phyloP scores from a whole-genome alignment of 1,140 invertebrate species.

The Campoletis sonorensis region DNA sequence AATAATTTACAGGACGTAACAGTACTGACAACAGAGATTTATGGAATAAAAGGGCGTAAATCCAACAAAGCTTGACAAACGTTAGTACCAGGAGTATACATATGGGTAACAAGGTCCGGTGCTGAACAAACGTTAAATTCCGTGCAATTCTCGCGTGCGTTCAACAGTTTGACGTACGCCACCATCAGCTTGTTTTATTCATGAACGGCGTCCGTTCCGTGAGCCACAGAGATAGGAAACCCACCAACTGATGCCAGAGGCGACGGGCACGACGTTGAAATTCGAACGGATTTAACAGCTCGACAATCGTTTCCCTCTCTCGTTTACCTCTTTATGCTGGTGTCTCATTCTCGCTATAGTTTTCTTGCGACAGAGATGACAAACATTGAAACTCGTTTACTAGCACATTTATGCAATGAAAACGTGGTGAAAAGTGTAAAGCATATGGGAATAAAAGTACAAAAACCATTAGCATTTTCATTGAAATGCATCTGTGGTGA shows the following conservation, averaged over 20 bases:
- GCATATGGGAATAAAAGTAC: constrained; percentile 3
- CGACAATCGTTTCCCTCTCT: constrained; percentile 38
- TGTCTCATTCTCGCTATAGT: not conserved
- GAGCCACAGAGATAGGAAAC: constrained; percentile 30
- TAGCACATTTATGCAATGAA: constrained; percentile 2
- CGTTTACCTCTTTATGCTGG: not conserved
- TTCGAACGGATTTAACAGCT: constrained; percentile 48
- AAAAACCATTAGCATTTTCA: not conserved
- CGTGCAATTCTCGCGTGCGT: constrained; percentile 45
- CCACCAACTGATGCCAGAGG: constrained; percentile 32
- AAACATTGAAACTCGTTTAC: constrained; percentile 13
- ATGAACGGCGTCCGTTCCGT: constrained; percentile 45
- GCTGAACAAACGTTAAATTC: constrained; percentile 44
- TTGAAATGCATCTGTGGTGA: not conserved
- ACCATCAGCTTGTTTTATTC: constrained; percentile 54
- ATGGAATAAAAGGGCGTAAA: constrained; percentile 1
- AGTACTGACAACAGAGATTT: not conserved
- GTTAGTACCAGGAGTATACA: not conserved
- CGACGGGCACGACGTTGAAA: constrained; percentile 36
- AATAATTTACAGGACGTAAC: constrained; percentile 30
- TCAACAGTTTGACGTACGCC: constrained; percentile 49
- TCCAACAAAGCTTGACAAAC: constrained; percentile 31
- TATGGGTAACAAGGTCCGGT: constrained; percentile 21
- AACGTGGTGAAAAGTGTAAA: not conserved
- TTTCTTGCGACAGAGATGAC: not conserved